phyloP scores from a whole-genome alignment of 2,888 invertebrate genomes.

The Brenthis daphne region DNA sequence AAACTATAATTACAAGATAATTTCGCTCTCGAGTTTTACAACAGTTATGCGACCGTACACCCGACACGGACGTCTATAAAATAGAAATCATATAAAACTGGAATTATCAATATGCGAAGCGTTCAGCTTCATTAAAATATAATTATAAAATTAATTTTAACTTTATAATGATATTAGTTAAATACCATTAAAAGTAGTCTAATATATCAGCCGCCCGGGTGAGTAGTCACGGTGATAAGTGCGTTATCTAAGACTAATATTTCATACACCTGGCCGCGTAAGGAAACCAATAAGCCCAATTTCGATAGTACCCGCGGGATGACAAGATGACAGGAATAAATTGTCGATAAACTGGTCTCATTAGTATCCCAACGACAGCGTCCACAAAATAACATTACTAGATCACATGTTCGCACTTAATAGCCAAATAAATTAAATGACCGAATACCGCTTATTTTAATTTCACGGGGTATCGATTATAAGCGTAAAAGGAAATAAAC shows the following conservation, averaged over 20 bases:
- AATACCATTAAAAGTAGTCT: conserved; percentile 75
- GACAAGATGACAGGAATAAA: conserved; percentile 67
- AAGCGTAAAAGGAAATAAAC: conserved; percentile 69
- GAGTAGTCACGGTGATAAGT: conserved; percentile 39
- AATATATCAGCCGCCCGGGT: conserved; percentile 35
- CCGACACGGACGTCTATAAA: conserved; percentile 64
- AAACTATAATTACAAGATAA: conserved; percentile 80
- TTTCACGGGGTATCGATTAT: conserved; percentile 76
- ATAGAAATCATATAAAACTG: conserved; percentile 67
- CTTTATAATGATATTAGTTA: conserved; percentile 75
- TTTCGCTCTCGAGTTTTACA: conserved; percentile 73
- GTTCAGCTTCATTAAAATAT: conserved; percentile 47
- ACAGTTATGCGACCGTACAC: conserved; percentile 70
- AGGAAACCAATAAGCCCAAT: conserved; percentile 75
- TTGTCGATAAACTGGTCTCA: conserved; percentile 74
- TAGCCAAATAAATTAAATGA: conserved; percentile 78
- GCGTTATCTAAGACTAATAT: conserved; percentile 62
- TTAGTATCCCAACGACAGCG: conserved; percentile 77
- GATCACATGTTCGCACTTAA: conserved; percentile 80
- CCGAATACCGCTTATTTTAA: conserved; percentile 67
- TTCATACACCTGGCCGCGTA: conserved; percentile 66
- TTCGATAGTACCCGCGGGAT: conserved; percentile 59
- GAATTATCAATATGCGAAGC: conserved; percentile 47
- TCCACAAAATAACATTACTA: conserved; percentile 71
- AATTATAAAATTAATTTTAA: conserved; percentile 53